Evolutionary conservation across 2,888 invertebrate genomes (phyloP), one percentile per base, ranked within the genome.

Genomic region (Lasioglossum leucozonium): DNA sequence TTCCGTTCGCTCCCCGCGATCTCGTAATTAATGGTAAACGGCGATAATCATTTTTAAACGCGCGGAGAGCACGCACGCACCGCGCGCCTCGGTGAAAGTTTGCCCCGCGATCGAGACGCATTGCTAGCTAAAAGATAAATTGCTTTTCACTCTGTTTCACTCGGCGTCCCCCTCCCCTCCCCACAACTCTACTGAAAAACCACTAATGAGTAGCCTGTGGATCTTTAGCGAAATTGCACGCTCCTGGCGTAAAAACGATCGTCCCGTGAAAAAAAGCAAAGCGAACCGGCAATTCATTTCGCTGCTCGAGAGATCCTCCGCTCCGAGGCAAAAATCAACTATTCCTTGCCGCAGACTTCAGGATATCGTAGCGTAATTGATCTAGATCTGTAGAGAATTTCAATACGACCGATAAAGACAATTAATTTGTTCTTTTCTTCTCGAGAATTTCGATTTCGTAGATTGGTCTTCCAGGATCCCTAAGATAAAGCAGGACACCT

Each of bases 81-180:
- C 10, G 51, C 30, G 16, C 58, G 16, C 1, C n/a, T n/a, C 30
- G 81, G 85, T 85, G 85, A 85, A 85, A 85, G 85, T 85, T 77
- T 13, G 30, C 18, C 3, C 30, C 62, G 62, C 30, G 62, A 62
- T 18, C 62, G 30, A 37, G 67, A 37, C 8, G 73, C 73, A 22
- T 55, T 67, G 30, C 51, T 44, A 55, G 11, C 30, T 37, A 51
- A 2, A 42, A 47, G 42, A 71, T 51, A 55, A 30, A 58, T 85
- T 69, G 18, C 34, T 40, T 22, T 40, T 26, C 37, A 13, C 37
- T 67, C 40, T 37, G 6, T 47, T 75, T 67, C 26, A 44, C 44
- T 34, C 30, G 8, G n/a, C 55, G 22, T 22, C 11, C 11, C 13
- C 13, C 13, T 13, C 22, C n/a, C 3, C n/a, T 10, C 10, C 55